phyloP scores from a whole-genome alignment of 2,797 vertebrate species.

The Rousettus madagascariensis region DNA sequence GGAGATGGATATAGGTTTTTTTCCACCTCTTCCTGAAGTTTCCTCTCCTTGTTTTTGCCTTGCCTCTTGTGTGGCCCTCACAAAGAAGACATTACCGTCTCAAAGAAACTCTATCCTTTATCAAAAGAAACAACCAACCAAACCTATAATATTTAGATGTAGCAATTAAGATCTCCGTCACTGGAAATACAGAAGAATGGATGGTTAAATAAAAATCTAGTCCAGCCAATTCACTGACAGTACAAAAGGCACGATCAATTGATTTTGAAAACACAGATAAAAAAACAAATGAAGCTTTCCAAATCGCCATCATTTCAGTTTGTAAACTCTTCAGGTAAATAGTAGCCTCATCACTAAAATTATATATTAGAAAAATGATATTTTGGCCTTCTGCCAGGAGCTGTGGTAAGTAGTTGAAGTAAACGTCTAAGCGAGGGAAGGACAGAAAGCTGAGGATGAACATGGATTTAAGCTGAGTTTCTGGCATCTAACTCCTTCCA shows the following conservation, averaged over 20 bases:
- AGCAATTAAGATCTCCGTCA: neutral
- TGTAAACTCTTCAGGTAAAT: neutral
- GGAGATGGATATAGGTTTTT: neutral
- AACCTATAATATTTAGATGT: neutral
- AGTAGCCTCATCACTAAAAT: neutral
- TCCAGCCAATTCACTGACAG: neutral
- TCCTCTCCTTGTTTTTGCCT: neutral
- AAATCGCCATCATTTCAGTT: neutral
- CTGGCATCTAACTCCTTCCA: neutral
- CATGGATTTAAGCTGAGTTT: neutral
- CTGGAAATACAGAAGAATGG: neutral
- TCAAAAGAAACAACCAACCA: neutral
- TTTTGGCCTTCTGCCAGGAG: neutral
- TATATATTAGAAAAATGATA: neutral
- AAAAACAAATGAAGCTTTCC: neutral
- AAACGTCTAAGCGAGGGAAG: neutral
- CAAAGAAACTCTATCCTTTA: neutral
- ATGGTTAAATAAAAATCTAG: neutral
- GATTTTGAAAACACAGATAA: neutral
- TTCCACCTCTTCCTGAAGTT: neutral
- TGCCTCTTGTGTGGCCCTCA: neutral
- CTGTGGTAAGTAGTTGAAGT: neutral
- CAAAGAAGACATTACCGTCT: neutral
- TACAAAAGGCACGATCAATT: neutral
- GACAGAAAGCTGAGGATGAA: neutral